phyloP scores from a whole-genome alignment of 2,113 vertebrate species.

The Zosterops hypoxanthus region DNA sequence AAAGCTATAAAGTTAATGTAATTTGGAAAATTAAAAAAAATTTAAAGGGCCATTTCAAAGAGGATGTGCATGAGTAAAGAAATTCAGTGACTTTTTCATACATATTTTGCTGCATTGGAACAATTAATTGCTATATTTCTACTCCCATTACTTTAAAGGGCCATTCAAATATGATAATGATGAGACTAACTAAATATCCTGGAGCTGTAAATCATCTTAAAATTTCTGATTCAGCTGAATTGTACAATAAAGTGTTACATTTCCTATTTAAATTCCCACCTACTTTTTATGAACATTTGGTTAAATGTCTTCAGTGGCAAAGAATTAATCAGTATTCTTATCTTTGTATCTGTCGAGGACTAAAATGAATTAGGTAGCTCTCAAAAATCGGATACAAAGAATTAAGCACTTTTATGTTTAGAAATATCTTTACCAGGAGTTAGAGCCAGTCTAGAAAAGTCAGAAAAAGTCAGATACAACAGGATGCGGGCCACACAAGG shows the following conservation, averaged over 20 bases:
- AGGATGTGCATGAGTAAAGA: neutral
- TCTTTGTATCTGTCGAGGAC: neutral
- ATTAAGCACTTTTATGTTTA: neutral
- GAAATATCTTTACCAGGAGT: neutral
- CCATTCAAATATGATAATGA: neutral
- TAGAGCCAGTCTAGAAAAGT: neutral
- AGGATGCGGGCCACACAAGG: neutral
- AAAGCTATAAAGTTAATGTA: neutral
- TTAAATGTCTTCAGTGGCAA: neutral
- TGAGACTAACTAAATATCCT: neutral
- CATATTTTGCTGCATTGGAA: neutral
- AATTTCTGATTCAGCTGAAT: conserved; percentile 16
- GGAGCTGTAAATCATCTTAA: neutral
- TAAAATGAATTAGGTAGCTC: neutral
- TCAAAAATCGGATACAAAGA: neutral
- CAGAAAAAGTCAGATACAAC: neutral
- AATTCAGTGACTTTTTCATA: neutral
- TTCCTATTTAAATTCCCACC: neutral
- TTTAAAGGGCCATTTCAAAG: neutral
- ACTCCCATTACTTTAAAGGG: neutral
- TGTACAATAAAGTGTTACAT: neutral
- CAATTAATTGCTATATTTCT: neutral
- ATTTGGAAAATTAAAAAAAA: neutral
- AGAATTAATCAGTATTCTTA: neutral
- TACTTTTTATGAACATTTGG: neutral